Evolutionary conservation across 2,888 invertebrate species (phyloP).

Genomic region (Cataglyphis albicans): DNA sequence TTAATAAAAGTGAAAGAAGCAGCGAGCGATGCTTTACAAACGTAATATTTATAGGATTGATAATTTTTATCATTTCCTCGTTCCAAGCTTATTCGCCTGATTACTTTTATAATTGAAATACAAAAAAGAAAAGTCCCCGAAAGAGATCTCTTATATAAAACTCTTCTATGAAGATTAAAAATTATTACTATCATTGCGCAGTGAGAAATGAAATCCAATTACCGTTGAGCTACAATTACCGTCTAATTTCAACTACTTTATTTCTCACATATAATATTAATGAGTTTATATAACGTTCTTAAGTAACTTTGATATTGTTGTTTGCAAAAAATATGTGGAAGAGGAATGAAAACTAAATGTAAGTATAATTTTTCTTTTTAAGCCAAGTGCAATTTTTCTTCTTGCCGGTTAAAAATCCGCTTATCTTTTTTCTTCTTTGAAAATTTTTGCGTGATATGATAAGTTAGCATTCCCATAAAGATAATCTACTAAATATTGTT

Average conservation of each 20-base stretch:
- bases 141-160: neutral
- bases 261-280: neutral
- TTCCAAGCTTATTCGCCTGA: neutral
- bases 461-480: neutral
- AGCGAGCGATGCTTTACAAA: neutral
- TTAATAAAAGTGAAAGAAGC: slow-evolving; percentile 73
- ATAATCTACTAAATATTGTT: neutral
- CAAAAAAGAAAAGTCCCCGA: neutral
- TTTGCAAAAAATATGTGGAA: neutral
- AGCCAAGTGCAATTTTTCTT: neutral
- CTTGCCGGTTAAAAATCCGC: neutral
- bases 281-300: neutral
- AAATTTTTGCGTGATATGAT: neutral
- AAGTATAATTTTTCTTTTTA: slow-evolving; percentile 1
- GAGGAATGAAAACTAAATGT: neutral
- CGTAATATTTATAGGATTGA: slow-evolving; percentile 1
- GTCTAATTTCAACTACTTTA: neutral
- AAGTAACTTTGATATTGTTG: neutral
- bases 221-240: neutral
- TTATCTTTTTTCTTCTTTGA: neutral
- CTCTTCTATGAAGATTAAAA: neutral
- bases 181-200: neutral
- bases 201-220: slow-evolving; percentile 13
- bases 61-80: neutral
- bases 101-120: slow-evolving; percentile 7